Percentiles rank a stretch among this genome's conserved stretches.
phyloP scores from a whole-genome alignment of 1,140 invertebrate genomes.

The Theocolax elegans region DNA sequence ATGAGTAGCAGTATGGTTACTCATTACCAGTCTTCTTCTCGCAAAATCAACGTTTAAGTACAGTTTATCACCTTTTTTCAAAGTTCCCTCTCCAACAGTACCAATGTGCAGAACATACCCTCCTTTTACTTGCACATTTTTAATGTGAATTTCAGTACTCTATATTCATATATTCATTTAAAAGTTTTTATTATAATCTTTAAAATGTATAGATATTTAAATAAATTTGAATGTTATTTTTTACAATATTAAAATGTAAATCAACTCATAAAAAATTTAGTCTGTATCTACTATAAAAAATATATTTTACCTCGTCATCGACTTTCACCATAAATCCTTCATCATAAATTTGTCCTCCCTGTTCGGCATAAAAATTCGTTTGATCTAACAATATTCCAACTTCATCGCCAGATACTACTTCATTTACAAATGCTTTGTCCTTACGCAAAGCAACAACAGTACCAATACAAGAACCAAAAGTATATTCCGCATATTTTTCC shows the following conservation, averaged over 20 bases:
- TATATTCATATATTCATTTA: constrained; percentile 44
- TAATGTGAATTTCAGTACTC: constrained; percentile 90
- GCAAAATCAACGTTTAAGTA: constrained; percentile 85
- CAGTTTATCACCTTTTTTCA: constrained; percentile 90
- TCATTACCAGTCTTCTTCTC: constrained; percentile 91
- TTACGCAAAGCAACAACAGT: constrained; percentile 79
- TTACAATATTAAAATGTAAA: not conserved
- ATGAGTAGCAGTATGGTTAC: constrained; percentile 99
- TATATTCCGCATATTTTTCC: constrained; percentile 77
- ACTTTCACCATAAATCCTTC: constrained; percentile 93
- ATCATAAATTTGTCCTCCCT: constrained; percentile 98
- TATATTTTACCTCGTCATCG: constrained; percentile 80
- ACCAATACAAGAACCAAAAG: constrained; percentile 74
- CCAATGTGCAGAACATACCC: constrained; percentile 97
- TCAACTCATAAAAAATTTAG: too few species aligned
- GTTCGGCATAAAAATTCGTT: constrained; percentile 97
- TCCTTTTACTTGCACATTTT: constrained; percentile 94
- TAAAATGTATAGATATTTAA: not conserved
- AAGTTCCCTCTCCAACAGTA: constrained; percentile 80
- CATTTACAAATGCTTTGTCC: constrained; percentile 88
- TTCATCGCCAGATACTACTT: constrained; percentile 85
- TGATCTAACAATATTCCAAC: constrained; percentile 93
- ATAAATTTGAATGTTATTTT: not conserved
- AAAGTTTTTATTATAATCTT: constrained; percentile 19
- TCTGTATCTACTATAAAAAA: too few species aligned